These are phyloP conservation scores for Trachelus iudaicus DNA, from an alignment of 2,888 invertebrate species.

Conservation along the genomic window DNA sequence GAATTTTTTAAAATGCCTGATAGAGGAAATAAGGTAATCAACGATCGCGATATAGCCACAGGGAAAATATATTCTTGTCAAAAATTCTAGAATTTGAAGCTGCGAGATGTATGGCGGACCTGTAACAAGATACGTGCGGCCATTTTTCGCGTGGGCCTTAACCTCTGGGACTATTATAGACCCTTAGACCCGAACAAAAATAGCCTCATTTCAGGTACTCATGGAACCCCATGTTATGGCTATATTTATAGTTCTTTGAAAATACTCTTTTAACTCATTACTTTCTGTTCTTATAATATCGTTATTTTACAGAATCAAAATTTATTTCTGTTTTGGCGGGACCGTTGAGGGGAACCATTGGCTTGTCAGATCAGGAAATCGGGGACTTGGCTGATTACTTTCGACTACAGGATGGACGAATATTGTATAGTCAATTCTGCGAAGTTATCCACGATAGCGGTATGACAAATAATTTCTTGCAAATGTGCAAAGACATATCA, in stretches of 20 bases:
- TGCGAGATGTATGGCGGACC: constrained; percentile 81
- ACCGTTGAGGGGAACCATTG: constrained; percentile 74
- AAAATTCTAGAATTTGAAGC: constrained; percentile 57
- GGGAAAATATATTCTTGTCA: background rate
- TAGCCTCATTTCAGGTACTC: constrained; percentile 75
- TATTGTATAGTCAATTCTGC: constrained; percentile 81
- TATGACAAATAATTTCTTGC: constrained; percentile 48
- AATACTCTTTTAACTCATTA: background rate
- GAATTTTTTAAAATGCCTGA: constrained; percentile 19
- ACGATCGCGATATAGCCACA: no score
- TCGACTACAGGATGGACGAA: constrained; percentile 81
- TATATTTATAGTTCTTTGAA: no score
- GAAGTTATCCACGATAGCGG: constrained; percentile 78
- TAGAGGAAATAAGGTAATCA: constrained; percentile 12
- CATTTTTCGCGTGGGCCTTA: constrained; percentile 77
- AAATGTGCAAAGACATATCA: constrained; percentile 1
- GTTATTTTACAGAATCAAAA: constrained; percentile 71
- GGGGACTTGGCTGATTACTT: constrained; percentile 81
- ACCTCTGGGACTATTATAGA: constrained; percentile 78
- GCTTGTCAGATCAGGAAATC: constrained; percentile 79
- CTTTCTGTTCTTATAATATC: background rate
- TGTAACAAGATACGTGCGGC: constrained; percentile 85
- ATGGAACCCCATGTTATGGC: no score
- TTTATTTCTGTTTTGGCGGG: constrained; percentile 79
- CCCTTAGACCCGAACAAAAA: constrained; percentile 76